Evolutionary conservation across 2,888 invertebrate species (phyloP), one percentile per base, ranked within the genome.

Genomic region (Pelosia muscerda): DNA sequence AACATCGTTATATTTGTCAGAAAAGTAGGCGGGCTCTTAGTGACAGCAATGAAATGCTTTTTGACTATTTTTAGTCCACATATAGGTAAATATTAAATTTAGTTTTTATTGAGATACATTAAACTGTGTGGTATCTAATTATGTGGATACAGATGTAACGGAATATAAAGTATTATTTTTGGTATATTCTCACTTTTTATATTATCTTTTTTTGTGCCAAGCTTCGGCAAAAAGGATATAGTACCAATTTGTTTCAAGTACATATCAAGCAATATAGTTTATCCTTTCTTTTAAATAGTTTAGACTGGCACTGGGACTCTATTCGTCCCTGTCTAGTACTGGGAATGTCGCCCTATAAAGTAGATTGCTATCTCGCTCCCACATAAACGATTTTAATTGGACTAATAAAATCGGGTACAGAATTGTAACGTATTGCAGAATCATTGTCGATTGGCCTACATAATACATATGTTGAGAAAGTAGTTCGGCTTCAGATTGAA

Each of bases 401-500:
- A 71, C 73, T 75, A 76, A 57, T 58, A 65, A 69, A n/a, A 68
- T 73, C 79, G 80, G 81, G 76, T 74, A 70, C 69, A 68, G 49
- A 71, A 69, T 73, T 75, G 72, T 77, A 72, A 64, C 68, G 68
- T 82, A 74, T 63, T 79, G 75, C 80, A 68, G 76, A 77, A 74
- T 70, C 76, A 82, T 81, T 78, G 75, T 81, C 79, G 73, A 74
- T 78, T 73, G 72, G 60, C 66, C 59, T 70, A 69, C 68, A 73
- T 62, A 56, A 19, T 67, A 54, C 68, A 76, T 57, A 66, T 60
- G 69, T 75, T 73, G 73, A 74, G 75, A 73, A 70, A 62, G 75
- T 79, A 79, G 75, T 31, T 62, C 71, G 58, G 77, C 79, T 74
- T 74, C 69, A 73, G 68, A 78, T 80, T 82, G 80, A 78, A 78